Conservation (phyloP, 2,113 vertebrate species). For the Mus spicilegus region DNA sequence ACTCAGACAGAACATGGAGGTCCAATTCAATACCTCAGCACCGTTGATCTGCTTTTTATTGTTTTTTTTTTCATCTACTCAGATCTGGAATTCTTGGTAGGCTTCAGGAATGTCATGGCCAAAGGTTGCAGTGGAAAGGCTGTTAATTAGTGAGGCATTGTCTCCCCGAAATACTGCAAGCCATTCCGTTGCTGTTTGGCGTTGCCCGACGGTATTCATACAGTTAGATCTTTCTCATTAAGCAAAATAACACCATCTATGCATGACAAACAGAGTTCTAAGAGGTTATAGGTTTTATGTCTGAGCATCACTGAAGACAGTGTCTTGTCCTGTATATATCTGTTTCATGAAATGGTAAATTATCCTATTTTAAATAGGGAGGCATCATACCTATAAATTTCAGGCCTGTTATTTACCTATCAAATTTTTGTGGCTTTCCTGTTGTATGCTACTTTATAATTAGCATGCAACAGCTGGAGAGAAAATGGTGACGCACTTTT, state of each 20-base stretch:
- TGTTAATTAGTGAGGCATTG: constrained; percentile 85
- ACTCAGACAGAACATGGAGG: constrained; percentile 87
- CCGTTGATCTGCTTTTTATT: constrained; percentile 89
- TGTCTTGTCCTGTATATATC: constrained; percentile 69
- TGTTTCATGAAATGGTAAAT: constrained; percentile 78
- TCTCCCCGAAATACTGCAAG: constrained; percentile 71
- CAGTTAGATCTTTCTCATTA: constrained; percentile 55
- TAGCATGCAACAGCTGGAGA: constrained; percentile 22
- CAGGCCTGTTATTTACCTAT: constrained; percentile 67
- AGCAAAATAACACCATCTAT: constrained; percentile 58
- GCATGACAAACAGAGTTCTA: constrained; percentile 75
- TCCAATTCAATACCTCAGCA: constrained; percentile 84
- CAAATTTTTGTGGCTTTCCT: constrained; percentile 68
- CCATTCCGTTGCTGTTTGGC: constrained; percentile 1
- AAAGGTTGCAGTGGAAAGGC: constrained; percentile 68
- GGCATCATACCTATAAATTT: constrained; percentile 42
- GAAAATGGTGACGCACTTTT: constrained; percentile 62
- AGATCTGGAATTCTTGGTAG: constrained; percentile 80
- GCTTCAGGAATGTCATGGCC: constrained; percentile 75
- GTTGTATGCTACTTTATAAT: constrained; percentile 68
- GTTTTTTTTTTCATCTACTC: constrained; percentile 90
- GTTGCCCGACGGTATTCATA: constrained; percentile 66
- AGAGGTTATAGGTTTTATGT: constrained; percentile 79
- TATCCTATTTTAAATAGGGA: constrained; percentile 68
- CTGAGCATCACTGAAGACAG: constrained; percentile 71